Conservation (phyloP, 2,797 vertebrate species). For the Onychomys arenicola region DNA sequence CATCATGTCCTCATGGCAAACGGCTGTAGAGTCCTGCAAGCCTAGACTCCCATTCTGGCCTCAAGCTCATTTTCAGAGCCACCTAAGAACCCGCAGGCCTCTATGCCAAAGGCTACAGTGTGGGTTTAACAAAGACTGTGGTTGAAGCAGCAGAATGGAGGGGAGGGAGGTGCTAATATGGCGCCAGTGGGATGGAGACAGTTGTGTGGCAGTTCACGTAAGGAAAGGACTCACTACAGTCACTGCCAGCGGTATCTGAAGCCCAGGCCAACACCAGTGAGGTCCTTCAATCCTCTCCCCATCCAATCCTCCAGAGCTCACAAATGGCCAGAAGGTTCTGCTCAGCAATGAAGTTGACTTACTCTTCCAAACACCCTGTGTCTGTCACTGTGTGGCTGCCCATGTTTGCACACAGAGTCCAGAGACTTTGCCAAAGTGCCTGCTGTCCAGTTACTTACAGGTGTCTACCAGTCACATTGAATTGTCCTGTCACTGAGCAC, state of each 20-base stretch:
- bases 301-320: not conserved
- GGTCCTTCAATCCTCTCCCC: not conserved
- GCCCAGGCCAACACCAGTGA: not conserved
- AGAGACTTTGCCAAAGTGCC: not conserved
- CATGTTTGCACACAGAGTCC: not conserved
- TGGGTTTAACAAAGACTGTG: not conserved
- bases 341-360: not conserved
- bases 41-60: constrained; percentile 19
- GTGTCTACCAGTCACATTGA: not conserved
- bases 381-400: not conserved
- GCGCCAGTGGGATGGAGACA: not conserved
- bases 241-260: not conserved
- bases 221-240: not conserved
- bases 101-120: not conserved
- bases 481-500: not conserved
- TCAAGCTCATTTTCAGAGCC: not conserved
- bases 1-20: not conserved
- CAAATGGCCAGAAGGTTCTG: not conserved
- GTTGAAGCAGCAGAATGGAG: not conserved
- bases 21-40: not conserved
- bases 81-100: not conserved
- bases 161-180: not conserved
- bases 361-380: not conserved
- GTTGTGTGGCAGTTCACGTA: not conserved
- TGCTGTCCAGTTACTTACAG: not conserved